Evolutionary conservation across 2,113 vertebrate species (phyloP), one percentile per base, ranked within the genome.

Genomic region (Caranx ignobilis): DNA sequence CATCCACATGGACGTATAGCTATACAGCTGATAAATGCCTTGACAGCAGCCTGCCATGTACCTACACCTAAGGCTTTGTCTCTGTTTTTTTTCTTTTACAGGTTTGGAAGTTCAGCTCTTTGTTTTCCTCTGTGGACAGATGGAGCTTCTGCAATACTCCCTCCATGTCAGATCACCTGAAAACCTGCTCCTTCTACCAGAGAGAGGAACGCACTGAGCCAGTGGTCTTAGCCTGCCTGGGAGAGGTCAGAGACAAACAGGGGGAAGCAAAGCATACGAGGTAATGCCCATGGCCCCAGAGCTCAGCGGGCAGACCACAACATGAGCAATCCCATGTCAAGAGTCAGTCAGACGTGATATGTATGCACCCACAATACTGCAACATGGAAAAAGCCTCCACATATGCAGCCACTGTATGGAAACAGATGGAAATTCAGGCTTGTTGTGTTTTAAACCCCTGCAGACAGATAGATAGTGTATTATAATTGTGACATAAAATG

Each of bases 31-130:
- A 85, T 39, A 11, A 31, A 81, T 70, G 26, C 26, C 48, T 12
- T 76, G 68, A 52, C 64, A 79, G 79, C 70, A 73, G 52, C 71
- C 43, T 82, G 26, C 26, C 1, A 26, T 26, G 26, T 26, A 26
- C 57, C 21, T 64, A 35, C 56, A 11, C 50, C 32, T 35, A 5
- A 55, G 70, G 31, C 37, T 79, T 55, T 77, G 26, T 67, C 48
- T 81, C 34, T 79, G 10, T 90, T 77, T 73, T 75, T 71, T 79
- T 7, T 91, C 41, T 77, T 73, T 75, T 71, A 3, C 91, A 95
- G 94, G 92, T 96, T 75, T 98, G 97, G 97, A 94, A 95, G 79
- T 98, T 97, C 95, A 98, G 97, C 94, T 95, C 94, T 86, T 84
- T 95, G 39, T 97, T 98, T 92, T 96, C 96, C 79, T 87, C 90